Base-by-base conservation (phyloP, 2,888 invertebrate species). In the Augiades crinisus region DNA sequence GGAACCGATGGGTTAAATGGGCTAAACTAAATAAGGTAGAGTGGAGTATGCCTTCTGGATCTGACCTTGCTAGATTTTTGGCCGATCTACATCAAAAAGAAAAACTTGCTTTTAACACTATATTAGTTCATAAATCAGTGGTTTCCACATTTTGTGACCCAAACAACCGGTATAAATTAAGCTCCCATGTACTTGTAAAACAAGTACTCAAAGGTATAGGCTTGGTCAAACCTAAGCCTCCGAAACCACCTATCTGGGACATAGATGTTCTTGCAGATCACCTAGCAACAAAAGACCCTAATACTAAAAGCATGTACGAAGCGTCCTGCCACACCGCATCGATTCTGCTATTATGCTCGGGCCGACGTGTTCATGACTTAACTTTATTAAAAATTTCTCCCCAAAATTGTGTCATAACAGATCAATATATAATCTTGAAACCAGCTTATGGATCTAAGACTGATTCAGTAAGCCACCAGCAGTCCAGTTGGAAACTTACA, bases 201-300 rank as follows among this genome's bases (percentile, higher is more conserved):
- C 38, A 38, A 38, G 27, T 41, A 16, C 6, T 27, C 0, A 41
- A 40, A 24, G 40, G 27, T 10, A 41, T 41, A 16, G 5, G 16
- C 16, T 41, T 41, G 27, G 16, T 27, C 10, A 31, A 31, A 31
- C 31, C 12, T 12, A 31, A 4, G 5, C 10, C 13, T 31, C 19
- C 5, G 5, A 31, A 31, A 31, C 31, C 10, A 31, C 31, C 31
- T 5, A 31, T 31, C 6, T 31, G 31, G 27, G 27, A 30, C n/a
- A 30, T 30, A 13, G 31, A 31, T 3, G 6, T 6, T 5, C 10
- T 31, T 5, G 12, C 13, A 2, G 5, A 12, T 12, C 12, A 31
- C 12, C 13, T 31, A 10, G 31, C 31, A 10, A 31, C 12, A 0
- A 31, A 31, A 62, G 2, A 64, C 63, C 43, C 63, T 65, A 0